These are phyloP conservation scores for Euura saliciscinereae DNA, from an alignment of 1,140 invertebrate genomes.

Conservation along the genomic window DNA sequence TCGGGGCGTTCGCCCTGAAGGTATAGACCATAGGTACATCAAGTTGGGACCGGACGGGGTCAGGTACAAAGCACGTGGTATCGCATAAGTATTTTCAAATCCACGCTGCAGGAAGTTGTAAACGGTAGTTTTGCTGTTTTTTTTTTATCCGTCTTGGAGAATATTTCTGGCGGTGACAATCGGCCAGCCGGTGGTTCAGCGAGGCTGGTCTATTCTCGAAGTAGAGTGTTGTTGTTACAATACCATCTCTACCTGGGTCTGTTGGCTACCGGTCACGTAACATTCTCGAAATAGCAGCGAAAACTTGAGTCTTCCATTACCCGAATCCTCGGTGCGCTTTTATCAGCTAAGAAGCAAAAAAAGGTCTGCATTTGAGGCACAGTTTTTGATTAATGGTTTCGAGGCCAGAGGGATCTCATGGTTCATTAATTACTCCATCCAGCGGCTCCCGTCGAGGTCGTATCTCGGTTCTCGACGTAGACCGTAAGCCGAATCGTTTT, in stretches of 20 bases:
- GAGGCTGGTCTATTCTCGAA: neutral
- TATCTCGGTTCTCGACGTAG: neutral
- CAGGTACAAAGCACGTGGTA: no score
- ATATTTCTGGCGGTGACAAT: conserved; percentile 5
- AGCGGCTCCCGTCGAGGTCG: neutral
- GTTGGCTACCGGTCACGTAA: neutral
- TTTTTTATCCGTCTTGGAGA: neutral
- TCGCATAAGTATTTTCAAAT: no score
- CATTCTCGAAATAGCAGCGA: neutral
- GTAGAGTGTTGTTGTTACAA: neutral
- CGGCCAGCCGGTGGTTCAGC: neutral
- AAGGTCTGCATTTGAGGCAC: no score
- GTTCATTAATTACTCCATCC: neutral
- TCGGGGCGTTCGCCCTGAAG: no score
- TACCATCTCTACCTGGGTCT: neutral
- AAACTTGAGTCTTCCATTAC: neutral
- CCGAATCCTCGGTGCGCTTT: neutral
- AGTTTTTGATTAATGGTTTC: neutral
- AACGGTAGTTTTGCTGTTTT: neutral
- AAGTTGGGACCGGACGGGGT: no score
- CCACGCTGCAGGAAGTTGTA: neutral
- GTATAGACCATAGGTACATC: no score
- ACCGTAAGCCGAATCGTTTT: neutral
- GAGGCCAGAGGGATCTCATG: neutral
- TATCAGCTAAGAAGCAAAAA: no score